A percentile compares a stretch with the other conserved stretches of the same genome.
phyloP scores from a whole-genome alignment of 2,888 invertebrate genomes.

The Limnephilus rhombicus region DNA sequence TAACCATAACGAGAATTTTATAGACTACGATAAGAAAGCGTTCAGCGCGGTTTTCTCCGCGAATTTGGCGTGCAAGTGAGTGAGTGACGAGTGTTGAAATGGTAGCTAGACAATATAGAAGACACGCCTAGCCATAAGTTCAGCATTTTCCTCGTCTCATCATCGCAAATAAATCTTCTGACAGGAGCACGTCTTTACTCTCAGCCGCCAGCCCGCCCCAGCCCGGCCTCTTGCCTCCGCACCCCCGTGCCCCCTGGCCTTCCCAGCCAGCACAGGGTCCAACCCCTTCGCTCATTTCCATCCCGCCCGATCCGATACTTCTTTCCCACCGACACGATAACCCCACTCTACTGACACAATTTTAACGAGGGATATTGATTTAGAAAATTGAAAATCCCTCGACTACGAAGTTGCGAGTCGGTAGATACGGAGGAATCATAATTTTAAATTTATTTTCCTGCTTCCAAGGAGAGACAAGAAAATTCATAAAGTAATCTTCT shows the following conservation, averaged over 20 bases:
- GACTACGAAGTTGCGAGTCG: conserved; percentile 5
- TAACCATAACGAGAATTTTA: background rate
- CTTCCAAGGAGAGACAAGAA: conserved; percentile 13
- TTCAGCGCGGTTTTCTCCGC: background rate
- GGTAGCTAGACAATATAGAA: conserved; percentile 55
- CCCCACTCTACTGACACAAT: conserved; percentile 36
- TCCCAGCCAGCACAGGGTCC: background rate
- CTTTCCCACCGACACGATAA: conserved; percentile 36
- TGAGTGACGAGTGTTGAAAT: conserved; percentile 24
- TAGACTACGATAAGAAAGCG: background rate
- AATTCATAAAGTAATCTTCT: conserved; percentile 38
- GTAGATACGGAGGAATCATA: conserved; percentile 44
- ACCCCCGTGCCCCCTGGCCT: background rate
- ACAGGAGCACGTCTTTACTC: conserved; percentile 63
- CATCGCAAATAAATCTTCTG: conserved; percentile 67
- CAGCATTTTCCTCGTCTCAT: conserved; percentile 45
- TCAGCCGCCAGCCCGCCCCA: background rate
- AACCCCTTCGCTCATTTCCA: background rate
- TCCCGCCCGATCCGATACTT: conserved; percentile 4
- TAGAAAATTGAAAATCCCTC: conserved; percentile 44
- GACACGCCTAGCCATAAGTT: conserved; percentile 47
- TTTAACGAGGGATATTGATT: conserved; percentile 48
- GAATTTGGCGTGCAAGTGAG: conserved; percentile 50
- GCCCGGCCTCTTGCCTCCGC: background rate
- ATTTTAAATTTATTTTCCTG: conserved; percentile 37